A percentile compares a stretch with the other conserved stretches of the same genome.
phyloP scores from a whole-genome alignment of 2,797 vertebrate species.

The Siniperca obscura region DNA sequence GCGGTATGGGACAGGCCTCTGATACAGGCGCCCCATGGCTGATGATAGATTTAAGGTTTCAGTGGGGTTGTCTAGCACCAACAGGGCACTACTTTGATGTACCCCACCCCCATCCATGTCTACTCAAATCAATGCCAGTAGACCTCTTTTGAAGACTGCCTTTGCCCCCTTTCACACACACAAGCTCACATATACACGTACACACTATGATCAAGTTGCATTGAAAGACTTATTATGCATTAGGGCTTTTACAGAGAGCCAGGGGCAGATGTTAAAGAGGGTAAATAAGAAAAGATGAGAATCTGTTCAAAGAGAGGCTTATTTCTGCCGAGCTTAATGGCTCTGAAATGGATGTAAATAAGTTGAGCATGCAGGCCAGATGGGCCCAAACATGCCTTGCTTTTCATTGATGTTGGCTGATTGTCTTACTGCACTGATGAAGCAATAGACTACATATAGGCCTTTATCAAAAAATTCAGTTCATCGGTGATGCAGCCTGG shows the following conservation, averaged over 20 bases:
- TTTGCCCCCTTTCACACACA: slow-evolving; percentile 40
- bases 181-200: slow-evolving; percentile 2
- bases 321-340: slow-evolving; percentile 55
- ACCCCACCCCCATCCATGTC: slow-evolving; percentile 64
- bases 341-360: slow-evolving; percentile 72
- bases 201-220: slow-evolving; percentile 63
- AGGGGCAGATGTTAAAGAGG: slow-evolving; percentile 64
- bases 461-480: slow-evolving; percentile 1
- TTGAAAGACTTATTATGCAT: slow-evolving; percentile 64
- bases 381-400: slow-evolving; percentile 69
- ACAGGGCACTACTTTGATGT: slow-evolving; percentile 84
- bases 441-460: slow-evolving; percentile 13
- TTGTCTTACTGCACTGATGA: slow-evolving; percentile 20
- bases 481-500: slow-evolving; percentile 15
- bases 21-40: slow-evolving; percentile 70
- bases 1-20: slow-evolving; percentile 64
- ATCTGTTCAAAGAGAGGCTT: slow-evolving; percentile 57
- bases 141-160: slow-evolving; percentile 75
- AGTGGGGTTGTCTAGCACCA: slow-evolving; percentile 65
- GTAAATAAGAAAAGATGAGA: slow-evolving; percentile 64
- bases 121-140: slow-evolving; percentile 78
- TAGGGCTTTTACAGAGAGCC: slow-evolving; percentile 46
- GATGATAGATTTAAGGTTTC: slow-evolving; percentile 80
- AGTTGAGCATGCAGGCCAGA: slow-evolving; percentile 70
- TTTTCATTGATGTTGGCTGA: slow-evolving; percentile 65